Evolutionary conservation across 2,113 vertebrate genomes (phyloP), one percentile per base, ranked within the genome.

Genomic region (Actinemys pallida): DNA sequence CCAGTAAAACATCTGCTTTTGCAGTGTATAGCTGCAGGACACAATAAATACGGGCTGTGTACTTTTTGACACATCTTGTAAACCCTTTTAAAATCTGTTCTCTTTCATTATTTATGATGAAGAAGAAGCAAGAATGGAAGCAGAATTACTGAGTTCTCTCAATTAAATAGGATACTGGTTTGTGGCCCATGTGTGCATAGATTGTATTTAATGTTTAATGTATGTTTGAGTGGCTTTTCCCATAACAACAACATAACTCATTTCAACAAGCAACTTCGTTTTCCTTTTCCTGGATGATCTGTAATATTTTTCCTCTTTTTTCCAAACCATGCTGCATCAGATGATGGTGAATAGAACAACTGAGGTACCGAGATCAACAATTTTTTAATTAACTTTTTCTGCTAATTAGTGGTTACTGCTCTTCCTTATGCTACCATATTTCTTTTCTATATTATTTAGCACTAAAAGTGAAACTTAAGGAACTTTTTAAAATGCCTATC

Each of bases 261-360:
- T 95, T 96, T 90, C 92, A 89, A 86, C 27, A 83, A 96, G 92
- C 93, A 96, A 94, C 92, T 83, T 87, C 81, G 92, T 91, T 88
- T 93, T 96, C 90, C 17, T 0, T 96, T 92, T 93, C 95, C 79
- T 0, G 75, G 94, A 89, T 94, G 93, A 42, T 97, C 90, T 98
- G 96, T 98, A 98, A 98, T 95, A 72, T 95, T 96, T 98, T 97
- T 98, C 97, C 96, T 99, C 98, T 98, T 98, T 97, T 96, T 98
- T 97, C 98, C 98, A 98, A 95, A 96, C 97, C 95, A 96, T 97
- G 99, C 98, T 98, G 98, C 98, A 98, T 98, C 99, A 99, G 99
- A 99, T 99, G 99, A 99, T 99, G 99, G 99, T 99, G 99, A 99
- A 99, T 99, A 99, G 99, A 98, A 99, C 99, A 95, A 99, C 99